A percentile compares a stretch with the other conserved stretches of the same genome.
Evolutionary conservation across 2,888 invertebrate genomes (phyloP).

Genomic region (Eucriotettix oculatus): DNA sequence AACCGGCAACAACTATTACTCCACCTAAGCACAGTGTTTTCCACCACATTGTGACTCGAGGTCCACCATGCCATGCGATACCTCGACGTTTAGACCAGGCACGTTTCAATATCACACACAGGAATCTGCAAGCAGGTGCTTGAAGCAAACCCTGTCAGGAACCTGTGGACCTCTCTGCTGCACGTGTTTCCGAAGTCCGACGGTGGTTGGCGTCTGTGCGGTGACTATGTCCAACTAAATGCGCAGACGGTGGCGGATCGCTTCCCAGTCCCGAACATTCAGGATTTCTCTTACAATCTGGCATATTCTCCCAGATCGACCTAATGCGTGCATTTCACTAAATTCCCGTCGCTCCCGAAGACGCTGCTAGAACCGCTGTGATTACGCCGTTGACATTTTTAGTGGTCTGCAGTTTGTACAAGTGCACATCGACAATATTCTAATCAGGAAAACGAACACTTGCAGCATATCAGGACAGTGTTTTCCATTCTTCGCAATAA

Average conservation of each 20-base stretch:
- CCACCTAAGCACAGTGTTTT: no score
- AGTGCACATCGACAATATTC: no score
- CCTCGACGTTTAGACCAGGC: background rate
- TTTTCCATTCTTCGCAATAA: no score
- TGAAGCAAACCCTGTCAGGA: no score
- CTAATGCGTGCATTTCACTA: background rate
- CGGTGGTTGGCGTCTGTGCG: background rate
- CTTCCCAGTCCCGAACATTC: background rate
- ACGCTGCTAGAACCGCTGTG: background rate
- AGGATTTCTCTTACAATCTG: background rate
- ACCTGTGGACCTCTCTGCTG: background rate
- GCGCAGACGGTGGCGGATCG: background rate
- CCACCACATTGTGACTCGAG: background rate
- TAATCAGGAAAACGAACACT: no score
- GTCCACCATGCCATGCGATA: background rate
- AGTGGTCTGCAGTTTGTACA: no score
- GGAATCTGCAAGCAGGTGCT: background rate
- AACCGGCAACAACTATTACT: no score
- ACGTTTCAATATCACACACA: background rate
- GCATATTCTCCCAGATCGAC: background rate
- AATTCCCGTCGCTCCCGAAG: background rate
- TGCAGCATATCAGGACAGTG: no score
- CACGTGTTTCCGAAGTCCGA: background rate
- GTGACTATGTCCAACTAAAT: background rate
- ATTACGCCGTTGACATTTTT: background rate